Evolutionary conservation across 2,888 invertebrate genomes (phyloP).

Genomic region (Melitaea athalia): DNA sequence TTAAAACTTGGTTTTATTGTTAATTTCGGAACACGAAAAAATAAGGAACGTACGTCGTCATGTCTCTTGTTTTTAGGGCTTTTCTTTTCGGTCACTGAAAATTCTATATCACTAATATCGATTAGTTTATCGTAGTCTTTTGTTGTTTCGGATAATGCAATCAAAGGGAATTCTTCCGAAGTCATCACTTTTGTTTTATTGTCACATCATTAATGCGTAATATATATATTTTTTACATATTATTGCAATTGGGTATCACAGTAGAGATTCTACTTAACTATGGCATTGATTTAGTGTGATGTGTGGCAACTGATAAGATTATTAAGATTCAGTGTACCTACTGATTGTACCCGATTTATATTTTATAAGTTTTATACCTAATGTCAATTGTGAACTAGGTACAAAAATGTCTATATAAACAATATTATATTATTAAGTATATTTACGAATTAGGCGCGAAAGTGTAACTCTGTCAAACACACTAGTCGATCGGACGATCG

Average conservation of each 20-base stretch:
- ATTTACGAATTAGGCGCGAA: too few species aligned
- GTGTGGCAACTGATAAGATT: conserved; percentile 68
- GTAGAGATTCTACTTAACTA: conserved; percentile 55
- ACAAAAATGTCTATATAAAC: neutral
- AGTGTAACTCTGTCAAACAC: too few species aligned
- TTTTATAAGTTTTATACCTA: conserved; percentile 19
- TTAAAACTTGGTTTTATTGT: conserved; percentile 57
- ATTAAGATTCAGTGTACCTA: conserved; percentile 57
- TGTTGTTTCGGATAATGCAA: conserved; percentile 53
- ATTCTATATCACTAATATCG: conserved; percentile 41
- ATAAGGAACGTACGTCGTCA: conserved; percentile 37
- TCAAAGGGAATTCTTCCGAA: conserved; percentile 57
- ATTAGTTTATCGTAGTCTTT: conserved; percentile 50
- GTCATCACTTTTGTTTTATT: conserved; percentile 59
- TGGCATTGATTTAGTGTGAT: conserved; percentile 80
- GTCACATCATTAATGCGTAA: conserved; percentile 55
- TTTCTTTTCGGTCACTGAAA: conserved; percentile 6
- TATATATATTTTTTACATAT: conserved; percentile 22
- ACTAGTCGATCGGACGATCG: too few species aligned
- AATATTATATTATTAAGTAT: too few species aligned
- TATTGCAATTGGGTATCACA: conserved; percentile 53
- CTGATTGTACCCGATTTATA: conserved; percentile 58
- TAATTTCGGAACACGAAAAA: conserved; percentile 54
- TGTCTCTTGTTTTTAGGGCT: conserved; percentile 41
- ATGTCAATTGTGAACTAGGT: neutral